These are phyloP conservation scores for Rhingia campestris DNA, from an alignment of 2,888 invertebrate species.

Conservation along the genomic window DNA sequence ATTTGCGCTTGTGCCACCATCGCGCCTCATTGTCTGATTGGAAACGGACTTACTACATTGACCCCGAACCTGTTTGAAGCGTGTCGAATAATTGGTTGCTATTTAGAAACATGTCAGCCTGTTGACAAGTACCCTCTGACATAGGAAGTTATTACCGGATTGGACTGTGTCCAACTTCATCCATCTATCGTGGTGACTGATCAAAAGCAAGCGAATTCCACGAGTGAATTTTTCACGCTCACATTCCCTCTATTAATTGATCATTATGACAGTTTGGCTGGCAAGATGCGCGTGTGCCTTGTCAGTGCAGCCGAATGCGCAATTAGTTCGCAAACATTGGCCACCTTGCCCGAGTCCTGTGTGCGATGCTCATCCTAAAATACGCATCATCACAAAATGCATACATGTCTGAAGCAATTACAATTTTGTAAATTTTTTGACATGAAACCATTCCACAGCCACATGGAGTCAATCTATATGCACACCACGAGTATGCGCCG, in stretches of 20 bases:
- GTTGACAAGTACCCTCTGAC: too few species aligned
- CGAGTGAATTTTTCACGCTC: constrained; percentile 67
- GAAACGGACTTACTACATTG: neutral
- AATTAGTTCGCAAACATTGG: constrained; percentile 69
- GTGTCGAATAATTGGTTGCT: constrained; percentile 7
- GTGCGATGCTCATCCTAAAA: constrained; percentile 39
- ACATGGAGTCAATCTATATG: constrained; percentile 23
- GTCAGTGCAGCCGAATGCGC: constrained; percentile 67
- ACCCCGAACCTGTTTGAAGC: neutral
- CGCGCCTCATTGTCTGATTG: constrained; percentile 54
- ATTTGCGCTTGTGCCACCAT: constrained; percentile 29
- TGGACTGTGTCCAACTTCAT: constrained; percentile 55
- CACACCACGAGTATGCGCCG: neutral
- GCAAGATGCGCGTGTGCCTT: constrained; percentile 58
- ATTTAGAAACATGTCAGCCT: too few species aligned
- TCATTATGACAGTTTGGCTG: constrained; percentile 66
- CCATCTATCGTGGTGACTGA: constrained; percentile 62
- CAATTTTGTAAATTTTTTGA: constrained; percentile 63
- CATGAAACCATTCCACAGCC: constrained; percentile 55
- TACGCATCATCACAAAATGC: constrained; percentile 18
- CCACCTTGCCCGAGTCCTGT: constrained; percentile 53
- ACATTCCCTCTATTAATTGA: constrained; percentile 68
- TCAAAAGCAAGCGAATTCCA: constrained; percentile 61
- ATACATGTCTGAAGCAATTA: constrained; percentile 48
- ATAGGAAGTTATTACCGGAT: constrained; percentile 37